Evolutionary conservation across 2,888 invertebrate species (phyloP), one percentile per base, ranked within the genome.

Genomic region (Cataglyphis altisquamis): DNA sequence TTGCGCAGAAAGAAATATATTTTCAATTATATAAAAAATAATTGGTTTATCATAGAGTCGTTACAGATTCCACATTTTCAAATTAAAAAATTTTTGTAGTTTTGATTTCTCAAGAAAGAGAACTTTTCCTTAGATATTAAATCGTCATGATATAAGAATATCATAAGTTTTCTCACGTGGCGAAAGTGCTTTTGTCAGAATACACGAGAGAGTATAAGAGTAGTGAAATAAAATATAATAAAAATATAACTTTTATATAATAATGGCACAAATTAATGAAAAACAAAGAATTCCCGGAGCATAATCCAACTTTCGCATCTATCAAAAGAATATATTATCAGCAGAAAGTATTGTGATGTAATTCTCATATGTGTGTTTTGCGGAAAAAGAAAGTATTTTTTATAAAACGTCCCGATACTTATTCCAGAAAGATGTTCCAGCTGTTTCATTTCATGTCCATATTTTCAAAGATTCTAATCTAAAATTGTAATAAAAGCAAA

Each of bases 41-140:
- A 32, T 45, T 57, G 18, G 29, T 57, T 60, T 62, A n/a, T 39
- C 29, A 10, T 18, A 10, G 10, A 29, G 3, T 8, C 29, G 18
- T 57, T 18, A 12, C 6, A 45, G 29, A 74, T 62, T 15, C 15
- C 29, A 8, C n/a, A 36, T 32, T 0, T 21, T 68, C 48, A 15
- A 70, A 55, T 21, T 55, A 3, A 62, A 74, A 74, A 74, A 62
- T 45, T 63, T 74, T 63, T n/a, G 2, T 45, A 74, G 10, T 21
- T 45, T 48, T 36, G 29, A 3, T 48, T 48, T 55, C 8, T 52
- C 1, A 21, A 74, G 9, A 29, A 74, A 60, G n/a, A 12, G 15
- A 12, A 36, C 15, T 48, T 32, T 21, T 72, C 10, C 18, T 29
- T 39, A 1, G 1, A 25, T 3, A 25, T 57, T 39, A 57, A n/a